Conservation (phyloP, 2,888 invertebrate genomes). For the Tinea trinotella region DNA sequence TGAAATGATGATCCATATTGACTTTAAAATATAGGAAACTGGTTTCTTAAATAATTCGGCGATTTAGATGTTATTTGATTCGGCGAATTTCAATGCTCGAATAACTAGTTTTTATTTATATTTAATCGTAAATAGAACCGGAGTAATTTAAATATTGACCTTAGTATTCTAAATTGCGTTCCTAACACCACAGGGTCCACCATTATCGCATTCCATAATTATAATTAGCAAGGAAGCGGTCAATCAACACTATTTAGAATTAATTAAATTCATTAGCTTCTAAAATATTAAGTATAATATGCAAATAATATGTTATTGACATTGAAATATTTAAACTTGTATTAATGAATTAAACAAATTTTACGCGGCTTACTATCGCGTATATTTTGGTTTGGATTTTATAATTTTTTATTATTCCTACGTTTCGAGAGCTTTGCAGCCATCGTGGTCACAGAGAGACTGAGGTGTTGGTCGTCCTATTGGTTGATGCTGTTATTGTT, state of each 20-base stretch:
- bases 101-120: background rate
- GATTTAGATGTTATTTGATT: background rate
- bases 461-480: too few relatives aligned
- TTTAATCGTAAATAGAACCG: background rate
- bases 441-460: too few relatives aligned
- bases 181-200: background rate
- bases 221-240: conserved; percentile 30
- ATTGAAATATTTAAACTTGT: too few relatives aligned
- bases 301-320: too few relatives aligned
- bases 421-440: too few relatives aligned
- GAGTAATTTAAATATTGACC: background rate
- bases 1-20: too few relatives aligned
- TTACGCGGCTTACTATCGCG: too few relatives aligned
- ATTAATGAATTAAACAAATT: too few relatives aligned
- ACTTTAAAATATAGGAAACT: background rate
- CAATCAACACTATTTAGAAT: conserved; percentile 33
- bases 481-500: too few relatives aligned
- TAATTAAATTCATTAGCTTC: conserved; percentile 25
- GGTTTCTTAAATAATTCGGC: background rate
- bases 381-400: too few relatives aligned
- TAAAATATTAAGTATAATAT: background rate
- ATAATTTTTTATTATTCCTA: too few relatives aligned
- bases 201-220: background rate
- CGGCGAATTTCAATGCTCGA: background rate
- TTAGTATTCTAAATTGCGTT: background rate